Evolutionary conservation across 2,797 vertebrate species (phyloP).

Genomic region (Garrulus glandarius): DNA sequence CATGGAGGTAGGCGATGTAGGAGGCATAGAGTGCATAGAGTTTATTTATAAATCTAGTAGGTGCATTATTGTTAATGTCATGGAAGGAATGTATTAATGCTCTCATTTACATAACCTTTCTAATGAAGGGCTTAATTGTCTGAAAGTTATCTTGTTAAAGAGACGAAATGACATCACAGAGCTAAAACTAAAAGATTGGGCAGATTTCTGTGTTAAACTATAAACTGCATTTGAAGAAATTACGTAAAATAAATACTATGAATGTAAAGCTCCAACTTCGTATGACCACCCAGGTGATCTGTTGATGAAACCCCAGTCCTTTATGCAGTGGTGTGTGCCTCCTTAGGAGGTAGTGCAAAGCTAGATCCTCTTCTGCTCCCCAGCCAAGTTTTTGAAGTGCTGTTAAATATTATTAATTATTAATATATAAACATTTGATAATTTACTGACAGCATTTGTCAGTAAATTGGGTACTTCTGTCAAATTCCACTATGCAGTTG

Average conservation of each 20-base stretch:
- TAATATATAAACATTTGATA: neutral
- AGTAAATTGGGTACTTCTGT: neutral
- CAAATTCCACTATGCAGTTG: neutral
- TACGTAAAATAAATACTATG: neutral
- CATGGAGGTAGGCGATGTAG: neutral
- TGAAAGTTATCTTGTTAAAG: neutral
- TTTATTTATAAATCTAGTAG: neutral
- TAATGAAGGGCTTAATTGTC: neutral
- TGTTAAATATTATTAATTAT: neutral
- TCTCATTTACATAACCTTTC: neutral
- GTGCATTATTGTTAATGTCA: neutral
- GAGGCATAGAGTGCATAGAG: neutral
- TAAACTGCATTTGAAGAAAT: slow-evolving; percentile 5
- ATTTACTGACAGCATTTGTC: neutral
- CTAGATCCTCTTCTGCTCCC: neutral
- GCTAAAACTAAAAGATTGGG: neutral
- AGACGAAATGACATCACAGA: neutral
- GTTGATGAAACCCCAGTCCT: neutral
- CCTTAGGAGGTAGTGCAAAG: neutral
- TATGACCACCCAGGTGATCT: neutral
- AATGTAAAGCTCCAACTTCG: neutral
- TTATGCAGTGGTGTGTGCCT: neutral
- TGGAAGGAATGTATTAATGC: neutral
- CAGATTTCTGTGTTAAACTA: neutral
- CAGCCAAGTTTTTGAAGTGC: neutral